Conservation (phyloP, 2,797 vertebrate genomes). For the Pseudomugil tenellus region DNA sequence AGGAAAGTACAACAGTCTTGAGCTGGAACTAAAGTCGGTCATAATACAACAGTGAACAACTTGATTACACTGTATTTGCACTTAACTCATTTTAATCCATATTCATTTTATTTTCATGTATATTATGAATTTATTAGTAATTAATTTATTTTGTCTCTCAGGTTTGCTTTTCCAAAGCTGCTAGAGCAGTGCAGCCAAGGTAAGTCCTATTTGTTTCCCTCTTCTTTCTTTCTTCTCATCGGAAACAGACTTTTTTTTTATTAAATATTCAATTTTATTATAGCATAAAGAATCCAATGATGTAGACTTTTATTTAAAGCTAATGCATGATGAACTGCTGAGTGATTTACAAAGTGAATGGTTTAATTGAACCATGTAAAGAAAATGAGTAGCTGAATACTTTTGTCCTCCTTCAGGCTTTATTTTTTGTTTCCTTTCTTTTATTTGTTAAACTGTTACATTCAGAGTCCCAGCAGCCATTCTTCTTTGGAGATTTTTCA, state of each 20-base stretch:
- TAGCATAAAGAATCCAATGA: too few species aligned
- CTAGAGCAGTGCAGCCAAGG: conserved; percentile 97
- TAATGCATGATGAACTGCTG: too few species aligned
- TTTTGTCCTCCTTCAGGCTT: too few species aligned
- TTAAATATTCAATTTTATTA: too few species aligned
- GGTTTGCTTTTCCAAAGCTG: conserved; percentile 94
- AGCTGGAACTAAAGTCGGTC: not conserved
- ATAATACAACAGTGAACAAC: not conserved
- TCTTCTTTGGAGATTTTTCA: too few species aligned
- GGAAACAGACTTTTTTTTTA: not conserved
- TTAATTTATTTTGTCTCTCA: conserved; percentile 54
- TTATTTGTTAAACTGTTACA: too few species aligned
- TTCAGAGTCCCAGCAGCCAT: too few species aligned
- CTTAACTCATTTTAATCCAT: not conserved
- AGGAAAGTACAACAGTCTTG: conserved; percentile 2
- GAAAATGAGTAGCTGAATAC: too few species aligned
- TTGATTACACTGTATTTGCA: not conserved
- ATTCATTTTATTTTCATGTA: not conserved
- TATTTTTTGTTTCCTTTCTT: too few species aligned
- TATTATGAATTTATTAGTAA: not conserved
- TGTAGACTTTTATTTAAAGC: too few species aligned
- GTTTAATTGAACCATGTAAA: too few species aligned
- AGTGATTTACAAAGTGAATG: too few species aligned
- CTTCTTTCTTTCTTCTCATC: not conserved
- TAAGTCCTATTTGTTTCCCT: conserved; percentile 57